phyloP scores from a whole-genome alignment of 2,888 invertebrate genomes.

The Leucophenga maculata region DNA sequence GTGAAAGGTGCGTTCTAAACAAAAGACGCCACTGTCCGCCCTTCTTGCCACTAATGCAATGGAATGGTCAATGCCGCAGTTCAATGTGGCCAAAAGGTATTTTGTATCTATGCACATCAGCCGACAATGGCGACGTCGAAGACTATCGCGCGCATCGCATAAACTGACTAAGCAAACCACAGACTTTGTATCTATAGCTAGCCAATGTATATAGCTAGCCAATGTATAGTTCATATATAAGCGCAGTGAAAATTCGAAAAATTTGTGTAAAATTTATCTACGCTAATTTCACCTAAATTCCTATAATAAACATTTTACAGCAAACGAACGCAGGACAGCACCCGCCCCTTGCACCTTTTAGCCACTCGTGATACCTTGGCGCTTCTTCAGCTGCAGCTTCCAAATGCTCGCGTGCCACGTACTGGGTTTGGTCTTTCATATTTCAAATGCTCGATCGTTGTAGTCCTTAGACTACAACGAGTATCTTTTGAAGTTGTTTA shows the following conservation, averaged over 20 bases:
- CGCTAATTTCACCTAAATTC: constrained; percentile 67
- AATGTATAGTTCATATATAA: background rate
- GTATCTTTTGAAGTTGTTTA: constrained; percentile 20
- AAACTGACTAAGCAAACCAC: background rate
- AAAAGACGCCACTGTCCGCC: background rate
- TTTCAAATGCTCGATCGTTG: constrained; percentile 21
- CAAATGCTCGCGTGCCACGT: constrained; percentile 59
- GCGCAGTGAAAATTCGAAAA: constrained; percentile 18
- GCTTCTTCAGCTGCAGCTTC: constrained; percentile 26
- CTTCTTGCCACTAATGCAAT: background rate
- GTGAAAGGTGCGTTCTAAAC: constrained; percentile 4
- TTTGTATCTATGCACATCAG: background rate
- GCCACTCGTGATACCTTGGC: background rate
- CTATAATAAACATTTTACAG: constrained; percentile 55
- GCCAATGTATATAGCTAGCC: no score
- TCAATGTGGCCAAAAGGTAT: background rate
- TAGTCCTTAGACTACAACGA: constrained; percentile 24
- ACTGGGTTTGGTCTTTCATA: constrained; percentile 21
- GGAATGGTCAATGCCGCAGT: background rate
- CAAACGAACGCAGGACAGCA: no score
- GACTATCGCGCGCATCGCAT: background rate
- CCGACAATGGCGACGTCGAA: background rate
- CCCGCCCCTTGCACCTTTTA: background rate
- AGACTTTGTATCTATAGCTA: no score
- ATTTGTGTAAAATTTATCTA: constrained; percentile 58